Evolutionary conservation across 2,888 invertebrate genomes (phyloP), one percentile per base, ranked within the genome.

Genomic region (Trimorus sp.): DNA sequence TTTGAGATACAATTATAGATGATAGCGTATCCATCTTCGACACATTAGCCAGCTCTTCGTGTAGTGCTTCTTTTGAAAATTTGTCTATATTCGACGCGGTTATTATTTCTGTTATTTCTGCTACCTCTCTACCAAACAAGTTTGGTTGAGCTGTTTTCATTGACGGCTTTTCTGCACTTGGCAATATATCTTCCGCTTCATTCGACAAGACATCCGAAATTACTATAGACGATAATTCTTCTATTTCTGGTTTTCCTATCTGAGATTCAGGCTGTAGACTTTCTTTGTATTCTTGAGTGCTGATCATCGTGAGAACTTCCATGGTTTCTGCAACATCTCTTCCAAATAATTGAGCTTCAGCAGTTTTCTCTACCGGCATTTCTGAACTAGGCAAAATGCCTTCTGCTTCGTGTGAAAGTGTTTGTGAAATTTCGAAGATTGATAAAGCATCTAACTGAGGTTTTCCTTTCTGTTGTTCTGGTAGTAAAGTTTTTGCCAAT

Each of bases 281-380:
- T 40, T 5, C 89, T 77, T n/a, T 87, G 85, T 51, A 85, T 85
- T 14, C 88, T 83, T 63, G 7, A 6, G 62, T 56, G 56, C 83
- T 88, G 5, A 86, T 75, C 82, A 89, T 84, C 6, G 90, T 85
- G 16, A 88, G 62, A 9, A 91, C 79, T 84, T 92, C 91, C 7
- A 89, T 37, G n/a, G 63, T 71, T 65, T 78, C 76, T 11, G 92
- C 91, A 58, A 91, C 87, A 85, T 92, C 91, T 83, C 90, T 88
- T 16, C 90, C 89, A 56, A 89, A 86, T 26, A 93, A 79, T 65
- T 68, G 63, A n/a, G 81, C 51, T 60, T 85, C 59, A 11, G 87
- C 87, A 12, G 38, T 85, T 68, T 84, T 86, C 62, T 83, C 16
- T 12, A 16, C 26, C 0, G 82, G 83, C 8, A 38, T 7, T 45